A percentile compares a stretch with the other conserved stretches of the same genome.
These are phyloP conservation scores for Noctua janthe DNA, from an alignment of 2,888 invertebrate genomes.

Conservation along the genomic window DNA sequence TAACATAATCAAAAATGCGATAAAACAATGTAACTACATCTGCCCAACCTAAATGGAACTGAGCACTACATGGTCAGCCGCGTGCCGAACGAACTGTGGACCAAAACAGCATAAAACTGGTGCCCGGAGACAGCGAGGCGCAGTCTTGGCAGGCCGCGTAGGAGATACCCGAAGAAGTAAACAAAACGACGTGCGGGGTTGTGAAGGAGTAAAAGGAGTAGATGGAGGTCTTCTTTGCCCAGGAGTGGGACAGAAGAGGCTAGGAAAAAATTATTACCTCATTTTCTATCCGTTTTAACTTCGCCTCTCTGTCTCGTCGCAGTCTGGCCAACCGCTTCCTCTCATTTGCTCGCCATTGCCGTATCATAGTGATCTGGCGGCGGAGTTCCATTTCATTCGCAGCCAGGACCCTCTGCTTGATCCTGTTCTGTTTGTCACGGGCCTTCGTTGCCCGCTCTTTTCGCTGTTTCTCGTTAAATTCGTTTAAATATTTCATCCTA, in stretches of 20 bases:
- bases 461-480: slow-evolving; percentile 82
- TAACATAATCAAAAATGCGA: not conserved
- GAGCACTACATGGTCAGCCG: not conserved
- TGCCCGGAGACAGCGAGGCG: not conserved
- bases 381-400: slow-evolving; percentile 86
- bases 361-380: slow-evolving; percentile 86
- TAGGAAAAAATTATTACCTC: slow-evolving; percentile 71
- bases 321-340: slow-evolving; percentile 81
- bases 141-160: not conserved
- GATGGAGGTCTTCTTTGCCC: not conserved
- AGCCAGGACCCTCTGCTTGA: slow-evolving; percentile 85
- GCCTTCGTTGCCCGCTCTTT: slow-evolving; percentile 79
- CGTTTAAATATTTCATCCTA: slow-evolving; percentile 82
- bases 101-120: not conserved
- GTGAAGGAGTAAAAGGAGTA: not conserved
- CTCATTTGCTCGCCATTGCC: slow-evolving; percentile 85
- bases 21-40: not conserved
- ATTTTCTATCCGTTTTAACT: slow-evolving; percentile 76
- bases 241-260: not conserved
- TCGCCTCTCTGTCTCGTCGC: slow-evolving; percentile 80
- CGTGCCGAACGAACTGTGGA: not conserved
- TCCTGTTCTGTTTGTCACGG: slow-evolving; percentile 80
- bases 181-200: not conserved
- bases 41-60: not conserved
- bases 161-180: not conserved